These are phyloP conservation scores for Pitta sordida DNA, from an alignment of 2,113 vertebrate species.

Conservation along the genomic window DNA sequence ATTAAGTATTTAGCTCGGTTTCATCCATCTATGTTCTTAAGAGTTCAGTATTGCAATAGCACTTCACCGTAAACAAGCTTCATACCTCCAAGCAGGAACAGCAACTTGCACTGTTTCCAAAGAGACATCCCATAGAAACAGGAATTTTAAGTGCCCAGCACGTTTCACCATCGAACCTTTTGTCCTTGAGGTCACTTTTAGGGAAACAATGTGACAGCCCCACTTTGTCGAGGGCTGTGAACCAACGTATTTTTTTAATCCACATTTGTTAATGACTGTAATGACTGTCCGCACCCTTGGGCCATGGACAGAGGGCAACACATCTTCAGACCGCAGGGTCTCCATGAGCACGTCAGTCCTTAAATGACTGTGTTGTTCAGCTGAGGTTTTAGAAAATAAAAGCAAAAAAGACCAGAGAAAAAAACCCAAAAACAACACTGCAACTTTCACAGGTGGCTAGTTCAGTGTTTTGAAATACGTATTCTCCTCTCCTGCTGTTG, in stretches of 20 bases:
- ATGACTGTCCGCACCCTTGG: background rate
- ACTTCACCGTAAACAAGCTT: background rate
- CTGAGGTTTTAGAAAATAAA: background rate
- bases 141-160: background rate
- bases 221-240: background rate
- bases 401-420: background rate
- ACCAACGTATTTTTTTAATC: background rate
- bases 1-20: background rate
- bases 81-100: background rate
- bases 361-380: background rate
- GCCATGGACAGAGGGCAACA: rapidly evolving
- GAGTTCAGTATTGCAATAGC: background rate
- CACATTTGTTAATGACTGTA: background rate
- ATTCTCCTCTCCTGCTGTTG: conserved; percentile 1
- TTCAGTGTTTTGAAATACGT: background rate
- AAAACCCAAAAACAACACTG: background rate
- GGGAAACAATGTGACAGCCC: background rate
- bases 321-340: background rate
- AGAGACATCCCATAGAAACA: background rate
- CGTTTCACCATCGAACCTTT: background rate
- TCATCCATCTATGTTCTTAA: background rate
- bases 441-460: background rate
- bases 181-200: background rate
- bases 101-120: background rate
- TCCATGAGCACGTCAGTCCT: background rate